A percentile compares a stretch with the other conserved stretches of the same genome.
Conservation (phyloP, 2,113 vertebrate genomes). For the Chaetorhynchus papuensis region DNA sequence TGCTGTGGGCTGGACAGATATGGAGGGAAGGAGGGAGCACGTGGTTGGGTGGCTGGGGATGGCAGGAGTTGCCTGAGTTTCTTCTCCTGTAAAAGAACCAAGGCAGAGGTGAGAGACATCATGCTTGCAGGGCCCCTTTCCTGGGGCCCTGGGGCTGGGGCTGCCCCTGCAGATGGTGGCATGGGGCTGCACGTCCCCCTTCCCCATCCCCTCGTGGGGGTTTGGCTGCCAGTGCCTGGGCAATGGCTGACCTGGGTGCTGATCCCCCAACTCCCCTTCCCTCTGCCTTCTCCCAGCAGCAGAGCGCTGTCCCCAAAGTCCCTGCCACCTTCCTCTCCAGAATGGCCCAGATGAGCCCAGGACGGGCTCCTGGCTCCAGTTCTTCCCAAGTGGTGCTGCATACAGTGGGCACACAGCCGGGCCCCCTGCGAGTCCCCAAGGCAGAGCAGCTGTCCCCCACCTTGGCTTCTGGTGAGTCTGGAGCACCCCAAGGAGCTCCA, state of each 20-base stretch:
- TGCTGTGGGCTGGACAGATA: background rate
- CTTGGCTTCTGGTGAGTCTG: slow-evolving; percentile 69
- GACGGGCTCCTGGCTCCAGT: slow-evolving; percentile 25
- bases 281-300: slow-evolving; percentile 47
- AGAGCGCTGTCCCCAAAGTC: background rate
- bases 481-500: background rate
- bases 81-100: background rate
- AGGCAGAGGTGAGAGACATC: background rate
- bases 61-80: background rate
- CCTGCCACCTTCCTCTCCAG: slow-evolving; percentile 46
- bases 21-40: accelerated
- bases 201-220: accelerated
- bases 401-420: background rate
- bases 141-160: background rate
- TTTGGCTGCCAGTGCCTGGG: background rate
- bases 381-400: slow-evolving; percentile 2
- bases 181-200: background rate
- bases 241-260: accelerated
- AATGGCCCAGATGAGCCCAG: background rate
- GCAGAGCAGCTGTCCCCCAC: slow-evolving; percentile 86
- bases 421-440: slow-evolving; percentile 78
- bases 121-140: accelerated
- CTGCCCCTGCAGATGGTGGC: background rate
- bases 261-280: background rate
- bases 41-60: too few species aligned